Evolutionary conservation across 2,113 vertebrate species (phyloP).

Genomic region (Pseudorectes ferrugineus): DNA sequence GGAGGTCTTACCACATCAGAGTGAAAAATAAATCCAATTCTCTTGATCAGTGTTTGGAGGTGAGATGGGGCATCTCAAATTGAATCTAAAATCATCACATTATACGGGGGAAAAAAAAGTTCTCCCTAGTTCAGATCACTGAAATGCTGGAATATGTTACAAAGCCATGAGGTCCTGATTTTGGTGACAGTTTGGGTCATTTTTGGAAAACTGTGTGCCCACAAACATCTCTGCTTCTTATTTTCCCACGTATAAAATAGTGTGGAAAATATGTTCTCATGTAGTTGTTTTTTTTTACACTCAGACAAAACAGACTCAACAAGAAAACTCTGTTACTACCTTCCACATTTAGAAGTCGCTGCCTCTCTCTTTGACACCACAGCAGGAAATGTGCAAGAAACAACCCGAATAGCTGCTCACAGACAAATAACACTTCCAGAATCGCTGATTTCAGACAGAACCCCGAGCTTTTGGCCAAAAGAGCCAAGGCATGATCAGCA

Average conservation of each 20-base stretch:
- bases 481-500: accelerated
- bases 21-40: neutral
- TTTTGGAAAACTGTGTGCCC: neutral
- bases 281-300: neutral
- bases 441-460: neutral
- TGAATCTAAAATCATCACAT: neutral
- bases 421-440: neutral
- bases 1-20: neutral
- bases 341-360: neutral
- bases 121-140: neutral
- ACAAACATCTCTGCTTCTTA: neutral
- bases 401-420: neutral
- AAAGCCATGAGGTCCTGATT: neutral
- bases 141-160: neutral
- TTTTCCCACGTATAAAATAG: neutral
- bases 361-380: neutral
- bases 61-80: neutral
- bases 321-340: neutral
- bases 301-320: neutral
- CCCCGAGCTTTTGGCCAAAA: accelerated
- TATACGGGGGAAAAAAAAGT: neutral
- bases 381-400: neutral
- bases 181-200: neutral
- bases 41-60: neutral
- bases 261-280: neutral